Percentiles rank a stretch among this genome's conserved stretches.
These are phyloP conservation scores for Bombus picipes DNA, from an alignment of 1,140 invertebrate species.

Conservation along the genomic window DNA sequence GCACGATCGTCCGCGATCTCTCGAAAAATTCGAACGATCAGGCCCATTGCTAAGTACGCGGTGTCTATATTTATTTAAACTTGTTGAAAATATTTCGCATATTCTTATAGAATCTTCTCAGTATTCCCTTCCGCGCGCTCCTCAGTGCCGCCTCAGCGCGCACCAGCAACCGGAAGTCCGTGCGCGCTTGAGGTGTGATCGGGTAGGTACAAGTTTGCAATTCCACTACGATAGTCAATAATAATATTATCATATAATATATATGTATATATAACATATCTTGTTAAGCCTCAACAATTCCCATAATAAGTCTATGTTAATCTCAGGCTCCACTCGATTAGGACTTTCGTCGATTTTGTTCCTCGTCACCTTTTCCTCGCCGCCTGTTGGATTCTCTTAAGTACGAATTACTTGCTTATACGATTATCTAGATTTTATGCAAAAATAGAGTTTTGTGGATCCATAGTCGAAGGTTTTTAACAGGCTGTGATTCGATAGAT, in stretches of 20 bases:
- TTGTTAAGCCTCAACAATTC: constrained; percentile 78
- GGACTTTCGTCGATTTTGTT: constrained; percentile 7
- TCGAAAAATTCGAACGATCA: constrained; percentile 49
- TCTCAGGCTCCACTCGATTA: constrained; percentile 7
- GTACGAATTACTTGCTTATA: background rate
- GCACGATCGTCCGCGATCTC: constrained; percentile 54
- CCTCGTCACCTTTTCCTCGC: background rate
- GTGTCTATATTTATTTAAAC: constrained; percentile 58
- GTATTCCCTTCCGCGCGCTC: constrained; percentile 6
- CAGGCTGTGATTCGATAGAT: background rate
- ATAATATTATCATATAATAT: constrained; percentile 60
- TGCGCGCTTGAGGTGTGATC: constrained; percentile 22
- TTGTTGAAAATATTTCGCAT: constrained; percentile 63
- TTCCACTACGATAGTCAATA: constrained; percentile 71
- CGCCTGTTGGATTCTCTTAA: background rate
- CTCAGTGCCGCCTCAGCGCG: background rate
- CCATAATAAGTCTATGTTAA: constrained; percentile 73
- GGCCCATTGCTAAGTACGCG: constrained; percentile 53
- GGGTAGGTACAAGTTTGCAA: constrained; percentile 69
- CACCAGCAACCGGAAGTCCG: constrained; percentile 4
- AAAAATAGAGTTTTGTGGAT: constrained; percentile 20
- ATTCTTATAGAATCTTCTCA: constrained; percentile 43
- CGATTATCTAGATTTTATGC: background rate
- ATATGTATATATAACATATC: constrained; percentile 68
- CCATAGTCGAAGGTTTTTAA: background rate